These are phyloP conservation scores for Ovibos moschatus DNA, from an alignment of 2,113 vertebrate genomes.

Conservation along the genomic window DNA sequence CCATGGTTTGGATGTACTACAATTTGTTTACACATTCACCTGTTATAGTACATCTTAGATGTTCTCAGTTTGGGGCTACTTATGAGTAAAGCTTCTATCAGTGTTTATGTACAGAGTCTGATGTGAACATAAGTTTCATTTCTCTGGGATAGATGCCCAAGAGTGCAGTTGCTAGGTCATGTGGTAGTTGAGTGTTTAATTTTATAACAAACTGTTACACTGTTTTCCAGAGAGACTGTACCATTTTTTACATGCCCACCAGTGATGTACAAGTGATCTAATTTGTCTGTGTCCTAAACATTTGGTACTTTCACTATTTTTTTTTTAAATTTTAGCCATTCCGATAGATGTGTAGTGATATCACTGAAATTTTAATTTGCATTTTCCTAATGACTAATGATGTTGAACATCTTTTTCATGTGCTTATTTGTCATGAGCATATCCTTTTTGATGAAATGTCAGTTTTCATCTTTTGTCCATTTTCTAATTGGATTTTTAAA, in stretches of 20 bases:
- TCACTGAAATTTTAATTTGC: not conserved
- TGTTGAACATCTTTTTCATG: not conserved
- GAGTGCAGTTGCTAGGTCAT: not conserved
- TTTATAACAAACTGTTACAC: not conserved
- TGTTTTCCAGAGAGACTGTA: not conserved
- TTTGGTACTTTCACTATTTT: not conserved
- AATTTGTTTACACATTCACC: not conserved
- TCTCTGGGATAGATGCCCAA: not conserved
- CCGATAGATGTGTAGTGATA: not conserved
- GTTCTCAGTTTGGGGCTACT: not conserved
- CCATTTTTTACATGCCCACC: not conserved
- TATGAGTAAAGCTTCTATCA: not conserved
- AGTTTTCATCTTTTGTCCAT: not conserved
- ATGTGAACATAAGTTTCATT: not conserved
- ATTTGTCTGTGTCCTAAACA: not conserved
- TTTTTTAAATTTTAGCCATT: not conserved
- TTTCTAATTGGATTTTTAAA: not conserved
- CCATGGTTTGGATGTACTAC: not conserved
- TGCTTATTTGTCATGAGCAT: not conserved
- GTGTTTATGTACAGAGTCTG: not conserved
- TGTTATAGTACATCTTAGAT: not conserved
- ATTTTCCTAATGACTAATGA: not conserved
- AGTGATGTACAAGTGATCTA: not conserved
- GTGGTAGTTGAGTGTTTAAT: not conserved
- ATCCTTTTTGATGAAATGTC: not conserved